Conservation (phyloP, 2,113 vertebrate genomes). For the Grammomys surdaster region DNA sequence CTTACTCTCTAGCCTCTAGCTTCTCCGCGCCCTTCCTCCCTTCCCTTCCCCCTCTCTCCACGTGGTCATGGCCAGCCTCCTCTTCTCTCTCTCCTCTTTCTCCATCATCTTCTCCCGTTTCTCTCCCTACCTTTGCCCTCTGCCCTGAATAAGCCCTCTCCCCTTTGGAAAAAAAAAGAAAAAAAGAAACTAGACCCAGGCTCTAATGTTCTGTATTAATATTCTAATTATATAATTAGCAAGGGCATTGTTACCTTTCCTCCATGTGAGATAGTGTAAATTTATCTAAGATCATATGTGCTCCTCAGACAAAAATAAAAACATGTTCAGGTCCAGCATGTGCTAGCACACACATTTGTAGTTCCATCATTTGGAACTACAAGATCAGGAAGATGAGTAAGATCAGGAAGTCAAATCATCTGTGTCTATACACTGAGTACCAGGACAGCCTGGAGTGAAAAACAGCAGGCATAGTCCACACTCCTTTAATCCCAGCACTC, state of each 20-base stretch:
- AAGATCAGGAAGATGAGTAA: not conserved
- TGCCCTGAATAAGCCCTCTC: no score
- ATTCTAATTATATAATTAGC: not conserved
- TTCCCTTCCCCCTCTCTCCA: no score
- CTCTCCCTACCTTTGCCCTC: no score
- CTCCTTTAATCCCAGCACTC: not conserved
- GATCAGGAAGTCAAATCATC: not conserved
- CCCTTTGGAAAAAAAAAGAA: no score
- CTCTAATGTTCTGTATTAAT: fast-evolving
- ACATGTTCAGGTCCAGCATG: not conserved
- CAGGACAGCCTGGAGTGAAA: not conserved
- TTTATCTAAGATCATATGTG: not conserved
- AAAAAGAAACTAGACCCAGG: not conserved
- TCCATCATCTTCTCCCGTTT: no score
- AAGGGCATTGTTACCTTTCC: not conserved
- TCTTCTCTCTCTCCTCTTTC: no score
- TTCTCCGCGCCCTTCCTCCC: no score
- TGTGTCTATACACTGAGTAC: not conserved
- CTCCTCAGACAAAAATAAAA: not conserved
- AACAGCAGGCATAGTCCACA: not conserved
- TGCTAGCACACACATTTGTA: not conserved
- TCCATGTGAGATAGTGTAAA: not conserved
- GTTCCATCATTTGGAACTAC: not conserved
- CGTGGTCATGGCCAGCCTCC: no score
- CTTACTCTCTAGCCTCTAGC: no score